phyloP scores from a whole-genome alignment of 2,888 invertebrate genomes.

The Dryobotodes eremita region DNA sequence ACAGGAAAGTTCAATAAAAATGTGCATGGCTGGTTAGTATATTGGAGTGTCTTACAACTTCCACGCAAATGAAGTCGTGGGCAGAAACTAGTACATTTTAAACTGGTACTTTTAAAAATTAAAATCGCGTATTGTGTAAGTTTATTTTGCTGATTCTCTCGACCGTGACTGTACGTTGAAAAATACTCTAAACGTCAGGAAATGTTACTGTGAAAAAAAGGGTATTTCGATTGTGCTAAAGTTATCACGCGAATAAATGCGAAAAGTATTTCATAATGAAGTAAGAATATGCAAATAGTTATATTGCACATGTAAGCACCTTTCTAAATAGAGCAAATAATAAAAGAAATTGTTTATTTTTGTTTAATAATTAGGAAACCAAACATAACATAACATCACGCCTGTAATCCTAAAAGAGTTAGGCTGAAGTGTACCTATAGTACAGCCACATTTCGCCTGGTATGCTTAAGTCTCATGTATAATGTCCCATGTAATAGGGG shows the following conservation, averaged over 20 bases:
- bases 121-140: conserved; percentile 35
- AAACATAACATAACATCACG: background rate
- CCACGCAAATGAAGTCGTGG: too few species aligned
- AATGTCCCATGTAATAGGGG: background rate
- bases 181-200: conserved; percentile 47
- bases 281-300: conserved; percentile 26
- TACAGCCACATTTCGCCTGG: background rate
- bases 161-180: conserved; percentile 34
- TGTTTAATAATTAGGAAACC: background rate
- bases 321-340: background rate
- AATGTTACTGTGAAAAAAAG: conserved; percentile 35
- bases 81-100: conserved; percentile 10
- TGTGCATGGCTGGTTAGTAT: too few species aligned
- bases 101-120: conserved; percentile 19
- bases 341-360: background rate
- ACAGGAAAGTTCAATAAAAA: too few species aligned
- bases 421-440: background rate
- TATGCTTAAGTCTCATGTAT: background rate
- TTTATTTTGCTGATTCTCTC: conserved; percentile 17
- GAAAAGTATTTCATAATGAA: conserved; percentile 22
- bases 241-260: conserved; percentile 26
- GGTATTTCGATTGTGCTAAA: conserved; percentile 36
- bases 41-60: too few species aligned
- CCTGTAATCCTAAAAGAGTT: background rate
- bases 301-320: background rate